Percentiles rank a stretch among this genome's conserved stretches.
Conservation (phyloP, 1,140 invertebrate species). For the Spodoptera litura region DNA sequence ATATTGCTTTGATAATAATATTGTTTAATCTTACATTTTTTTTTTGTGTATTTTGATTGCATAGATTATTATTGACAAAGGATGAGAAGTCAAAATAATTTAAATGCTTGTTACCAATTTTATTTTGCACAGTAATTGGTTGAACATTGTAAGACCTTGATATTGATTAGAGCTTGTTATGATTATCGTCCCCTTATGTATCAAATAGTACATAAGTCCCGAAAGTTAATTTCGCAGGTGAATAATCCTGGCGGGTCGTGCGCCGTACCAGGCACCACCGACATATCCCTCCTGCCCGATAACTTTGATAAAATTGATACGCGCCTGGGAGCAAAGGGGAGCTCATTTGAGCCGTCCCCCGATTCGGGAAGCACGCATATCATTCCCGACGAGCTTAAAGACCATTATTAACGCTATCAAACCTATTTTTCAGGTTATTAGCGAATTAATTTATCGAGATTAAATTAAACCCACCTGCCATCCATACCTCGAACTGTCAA, state of each 20-base stretch:
- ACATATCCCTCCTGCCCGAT: conserved; percentile 65
- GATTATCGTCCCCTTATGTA: conserved; percentile 30
- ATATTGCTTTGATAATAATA: not conserved
- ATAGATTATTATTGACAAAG: no score
- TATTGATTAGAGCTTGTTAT: conserved; percentile 16
- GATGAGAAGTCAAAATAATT: no score
- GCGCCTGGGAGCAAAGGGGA: conserved; percentile 59
- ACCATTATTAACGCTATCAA: conserved; percentile 24
- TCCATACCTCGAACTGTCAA: conserved; percentile 79
- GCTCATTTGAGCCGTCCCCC: conserved; percentile 53
- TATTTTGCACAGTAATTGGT: no score
- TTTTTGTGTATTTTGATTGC: no score
- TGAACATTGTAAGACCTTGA: not conserved
- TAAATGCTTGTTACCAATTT: no score
- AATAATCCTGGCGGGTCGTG: conserved; percentile 51
- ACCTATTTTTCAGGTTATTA: conserved; percentile 30
- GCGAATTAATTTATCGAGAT: conserved; percentile 41
- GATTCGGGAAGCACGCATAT: conserved; percentile 48
- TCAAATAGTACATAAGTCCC: conserved; percentile 41
- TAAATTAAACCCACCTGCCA: conserved; percentile 75
- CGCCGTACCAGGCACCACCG: conserved; percentile 70
- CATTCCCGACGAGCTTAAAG: not conserved
- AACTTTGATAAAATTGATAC: conserved; percentile 72
- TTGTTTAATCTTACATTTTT: no score
- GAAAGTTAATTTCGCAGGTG: conserved; percentile 48